Percentiles rank a stretch among this genome's conserved stretches.
phyloP scores from a whole-genome alignment of 30 jellyfish, hydroid and myxozoan genomes.

The Phacellophora camtschatica region DNA sequence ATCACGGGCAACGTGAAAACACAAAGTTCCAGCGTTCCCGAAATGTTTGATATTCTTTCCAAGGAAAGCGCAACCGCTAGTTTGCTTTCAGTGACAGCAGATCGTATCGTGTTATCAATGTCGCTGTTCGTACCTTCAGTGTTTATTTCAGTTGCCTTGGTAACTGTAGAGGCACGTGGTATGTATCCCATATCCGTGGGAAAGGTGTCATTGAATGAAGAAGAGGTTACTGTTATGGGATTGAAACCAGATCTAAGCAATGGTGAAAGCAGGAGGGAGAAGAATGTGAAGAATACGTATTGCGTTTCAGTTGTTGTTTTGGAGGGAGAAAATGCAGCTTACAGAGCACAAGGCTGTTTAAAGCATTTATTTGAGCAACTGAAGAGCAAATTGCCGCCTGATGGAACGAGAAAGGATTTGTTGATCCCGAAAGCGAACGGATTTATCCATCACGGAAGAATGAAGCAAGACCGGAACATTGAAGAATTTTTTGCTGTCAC shows the following conservation, averaged over 20 bases:
- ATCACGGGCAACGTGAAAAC: neutral
- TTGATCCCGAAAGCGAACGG: slow-evolving; percentile 26
- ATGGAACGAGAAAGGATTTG: slow-evolving; percentile 43
- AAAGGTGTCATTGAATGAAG: slow-evolving; percentile 23
- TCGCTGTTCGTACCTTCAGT: slow-evolving; percentile 60
- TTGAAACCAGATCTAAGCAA: neutral
- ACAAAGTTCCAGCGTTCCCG: slow-evolving; percentile 15
- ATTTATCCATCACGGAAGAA: neutral
- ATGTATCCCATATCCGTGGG: slow-evolving; percentile 52
- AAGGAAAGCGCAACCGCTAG: slow-evolving; percentile 27
- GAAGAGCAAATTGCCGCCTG: slow-evolving; percentile 28
- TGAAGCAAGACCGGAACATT: slow-evolving; percentile 20
- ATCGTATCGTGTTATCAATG: slow-evolving; percentile 27
- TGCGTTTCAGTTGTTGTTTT: slow-evolving; percentile 52
- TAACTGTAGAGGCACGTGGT: slow-evolving; percentile 59
- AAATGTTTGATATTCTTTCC: slow-evolving; percentile 20
- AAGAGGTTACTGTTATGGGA: slow-evolving; percentile 27
- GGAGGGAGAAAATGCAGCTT: slow-evolving; percentile 65
- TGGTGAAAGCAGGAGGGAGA: neutral
- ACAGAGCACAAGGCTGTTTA: slow-evolving; percentile 37
- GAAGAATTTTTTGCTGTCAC: slow-evolving; percentile 45
- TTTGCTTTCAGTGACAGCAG: slow-evolving; percentile 9
- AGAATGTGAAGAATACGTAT: neutral
- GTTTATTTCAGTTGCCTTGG: slow-evolving; percentile 22
- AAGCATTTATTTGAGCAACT: slow-evolving; percentile 10